Base-by-base conservation (phyloP, 2,888 invertebrate genomes). In the Brachypalpus laphriformis region DNA sequence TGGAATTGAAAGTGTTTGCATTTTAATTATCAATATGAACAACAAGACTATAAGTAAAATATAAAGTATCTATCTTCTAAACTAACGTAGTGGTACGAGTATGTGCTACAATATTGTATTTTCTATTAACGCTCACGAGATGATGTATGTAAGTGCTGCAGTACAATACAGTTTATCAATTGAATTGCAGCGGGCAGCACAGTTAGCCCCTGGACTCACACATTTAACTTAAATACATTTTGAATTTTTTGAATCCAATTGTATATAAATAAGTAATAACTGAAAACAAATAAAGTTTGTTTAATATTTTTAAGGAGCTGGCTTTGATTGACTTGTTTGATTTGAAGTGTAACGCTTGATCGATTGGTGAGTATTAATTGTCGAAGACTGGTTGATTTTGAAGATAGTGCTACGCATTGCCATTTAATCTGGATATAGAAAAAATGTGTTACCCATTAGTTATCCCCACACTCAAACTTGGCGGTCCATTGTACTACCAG, bases 241-340 rank as follows among this genome's bases (percentile, higher is more conserved):
- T 61, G 61, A 78, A 77, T 72, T 82, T 78, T 56, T 70, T 78
- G 37, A 68, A 77, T 77, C 72, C 56, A 74, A 51, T 78, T 82
- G 78, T 82, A 82, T 82, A 82, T 68, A 77, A 47, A 72, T 82
- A 47, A 66, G 76, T 51, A 68, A 78, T 78, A 78, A 78, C 82
- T 82, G 78, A 82, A 82, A 80, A 63, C 83, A 83, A 80, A 80
- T 80, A 83, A 83, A 83, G 83, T 83, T 83, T 83, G 83, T 80
- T 83, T 83, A 83, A 70, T 75, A 83, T 80, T 83, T 83, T 80
- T 80, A 83, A 80, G 56, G 14, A 65, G 11, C 3, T 72, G 25
- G 9, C 22, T 74, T 51, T 28, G n/a, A n/a, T n/a, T n/a, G n/a
- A n/a, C n/a, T n/a, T n/a, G n/a, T n/a, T n/a, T n/a, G n/a, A 63